phyloP scores from a whole-genome alignment of 2,113 vertebrate species.

The Cyanoramphus novaezelandiae region DNA sequence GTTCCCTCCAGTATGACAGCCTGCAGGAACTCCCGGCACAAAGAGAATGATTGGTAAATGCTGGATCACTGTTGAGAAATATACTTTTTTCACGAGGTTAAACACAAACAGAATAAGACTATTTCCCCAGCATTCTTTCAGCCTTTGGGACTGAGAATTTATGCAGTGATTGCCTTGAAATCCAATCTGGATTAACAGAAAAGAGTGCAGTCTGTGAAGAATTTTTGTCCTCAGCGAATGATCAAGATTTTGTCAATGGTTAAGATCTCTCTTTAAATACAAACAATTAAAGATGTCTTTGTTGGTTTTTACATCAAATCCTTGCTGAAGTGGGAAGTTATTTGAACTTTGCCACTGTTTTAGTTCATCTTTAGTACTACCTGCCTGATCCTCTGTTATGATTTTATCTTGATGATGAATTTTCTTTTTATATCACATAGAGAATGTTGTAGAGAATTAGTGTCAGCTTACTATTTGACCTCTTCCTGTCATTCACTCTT shows the following conservation, averaged over 20 bases:
- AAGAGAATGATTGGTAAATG: neutral
- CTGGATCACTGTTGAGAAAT: neutral
- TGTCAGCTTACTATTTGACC: conserved; percentile 27
- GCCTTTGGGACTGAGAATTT: conserved; percentile 9
- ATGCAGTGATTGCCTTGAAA: neutral
- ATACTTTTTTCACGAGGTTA: conserved; percentile 34
- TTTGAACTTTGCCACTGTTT: neutral
- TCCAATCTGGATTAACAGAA: conserved; percentile 32
- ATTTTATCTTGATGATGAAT: conserved; percentile 50
- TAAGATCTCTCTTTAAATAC: neutral
- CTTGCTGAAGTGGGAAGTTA: neutral
- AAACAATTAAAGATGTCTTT: conserved; percentile 22
- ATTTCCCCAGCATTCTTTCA: neutral
- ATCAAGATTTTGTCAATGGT: neutral
- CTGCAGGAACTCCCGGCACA: neutral
- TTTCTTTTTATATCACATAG: conserved; percentile 32
- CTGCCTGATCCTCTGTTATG: conserved; percentile 16
- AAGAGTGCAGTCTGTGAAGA: neutral
- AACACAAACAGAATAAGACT: neutral
- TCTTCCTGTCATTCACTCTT: conserved; percentile 27
- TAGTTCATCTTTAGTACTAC: neutral
- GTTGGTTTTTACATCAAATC: neutral
- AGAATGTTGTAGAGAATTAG: conserved; percentile 8
- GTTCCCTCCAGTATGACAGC: neutral
- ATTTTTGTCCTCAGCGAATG: neutral